phyloP scores from a whole-genome alignment of 2,888 invertebrate genomes.

The Ophion ventricosus region DNA sequence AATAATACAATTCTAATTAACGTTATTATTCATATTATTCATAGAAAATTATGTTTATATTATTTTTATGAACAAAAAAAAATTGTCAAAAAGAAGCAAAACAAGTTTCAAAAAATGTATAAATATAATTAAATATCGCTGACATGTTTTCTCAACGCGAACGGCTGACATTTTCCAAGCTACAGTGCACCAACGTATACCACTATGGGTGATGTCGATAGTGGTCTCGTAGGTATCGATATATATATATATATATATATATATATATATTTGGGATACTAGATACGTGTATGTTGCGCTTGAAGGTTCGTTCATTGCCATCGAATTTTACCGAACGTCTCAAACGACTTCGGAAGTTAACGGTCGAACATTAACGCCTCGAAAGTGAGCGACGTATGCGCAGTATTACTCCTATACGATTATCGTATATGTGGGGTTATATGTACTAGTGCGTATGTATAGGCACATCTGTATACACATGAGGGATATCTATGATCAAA shows the following conservation, averaged over 20 bases:
- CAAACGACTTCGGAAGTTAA: constrained; percentile 55
- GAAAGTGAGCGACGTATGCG: constrained; percentile 41
- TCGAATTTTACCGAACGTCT: constrained; percentile 35
- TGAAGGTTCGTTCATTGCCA: constrained; percentile 38
- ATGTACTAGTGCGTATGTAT: neutral
- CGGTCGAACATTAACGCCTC: constrained; percentile 62
- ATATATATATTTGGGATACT: neutral
- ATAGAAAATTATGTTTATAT: too few species aligned
- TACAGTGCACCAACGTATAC: too few species aligned
- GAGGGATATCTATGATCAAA: constrained; percentile 70
- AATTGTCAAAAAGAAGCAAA: too few species aligned
- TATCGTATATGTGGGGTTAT: constrained; percentile 9
- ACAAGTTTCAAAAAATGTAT: too few species aligned
- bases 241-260: neutral
- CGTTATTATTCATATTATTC: too few species aligned
- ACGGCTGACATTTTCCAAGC: too few species aligned
- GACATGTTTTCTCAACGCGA: too few species aligned
- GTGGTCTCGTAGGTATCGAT: too few species aligned
- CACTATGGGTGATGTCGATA: too few species aligned
- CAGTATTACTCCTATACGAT: constrained; percentile 28
- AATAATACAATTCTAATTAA: too few species aligned
- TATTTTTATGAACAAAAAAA: too few species aligned
- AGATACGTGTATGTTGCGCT: constrained; percentile 2
- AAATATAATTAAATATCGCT: too few species aligned
- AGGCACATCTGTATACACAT: neutral